Conservation (phyloP, 2,888 invertebrate genomes). For the Apamea sordens region DNA sequence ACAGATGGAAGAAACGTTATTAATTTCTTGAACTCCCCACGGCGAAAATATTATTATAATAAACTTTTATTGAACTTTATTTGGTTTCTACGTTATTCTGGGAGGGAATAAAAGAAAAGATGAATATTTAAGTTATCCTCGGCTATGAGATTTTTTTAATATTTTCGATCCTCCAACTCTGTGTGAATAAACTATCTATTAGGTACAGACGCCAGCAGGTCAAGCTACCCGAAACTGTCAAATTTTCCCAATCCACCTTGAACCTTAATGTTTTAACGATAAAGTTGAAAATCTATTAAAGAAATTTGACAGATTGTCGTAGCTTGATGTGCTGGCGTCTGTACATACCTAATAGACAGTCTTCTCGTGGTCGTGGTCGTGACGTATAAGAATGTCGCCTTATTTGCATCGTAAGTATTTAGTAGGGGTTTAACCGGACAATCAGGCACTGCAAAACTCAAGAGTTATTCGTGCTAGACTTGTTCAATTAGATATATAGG, state of each 20-base stretch:
- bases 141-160: constrained; percentile 14
- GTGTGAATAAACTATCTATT: neutral
- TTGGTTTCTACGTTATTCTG: constrained; percentile 35
- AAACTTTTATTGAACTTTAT: constrained; percentile 48
- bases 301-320: too few relatives aligned
- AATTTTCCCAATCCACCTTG: too few relatives aligned
- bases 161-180: neutral
- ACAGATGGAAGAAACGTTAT: constrained; percentile 53
- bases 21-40: constrained; percentile 42
- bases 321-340: too few relatives aligned
- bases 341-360: too few relatives aligned
- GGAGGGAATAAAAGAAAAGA: neutral
- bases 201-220: too few relatives aligned
- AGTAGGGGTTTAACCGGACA: neutral
- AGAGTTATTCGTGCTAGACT: neutral
- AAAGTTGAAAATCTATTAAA: too few relatives aligned
- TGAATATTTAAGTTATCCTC: constrained; percentile 5
- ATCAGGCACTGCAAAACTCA: neutral
- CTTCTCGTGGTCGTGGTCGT: neutral
- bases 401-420: neutral
- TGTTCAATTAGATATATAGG: neutral
- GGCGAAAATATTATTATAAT: constrained; percentile 45
- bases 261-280: too few relatives aligned
- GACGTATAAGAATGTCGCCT: neutral
- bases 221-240: too few relatives aligned